Conservation (phyloP, 1,140 invertebrate species). For the Drosophila yakuba region DNA sequence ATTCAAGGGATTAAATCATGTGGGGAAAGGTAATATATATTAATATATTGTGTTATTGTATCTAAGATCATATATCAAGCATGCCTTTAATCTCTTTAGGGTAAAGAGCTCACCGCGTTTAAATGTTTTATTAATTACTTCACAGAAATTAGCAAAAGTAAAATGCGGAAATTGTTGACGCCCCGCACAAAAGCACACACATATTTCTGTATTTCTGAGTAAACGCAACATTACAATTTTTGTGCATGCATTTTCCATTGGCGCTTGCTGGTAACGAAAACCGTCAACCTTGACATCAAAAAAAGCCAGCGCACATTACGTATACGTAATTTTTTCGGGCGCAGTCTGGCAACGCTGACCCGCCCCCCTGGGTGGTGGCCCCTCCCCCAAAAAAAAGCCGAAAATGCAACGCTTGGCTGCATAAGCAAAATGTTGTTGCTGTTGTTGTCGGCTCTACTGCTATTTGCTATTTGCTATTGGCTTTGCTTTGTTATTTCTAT, state of each 20-base stretch:
- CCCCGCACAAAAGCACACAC: conserved; percentile 22
- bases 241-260: conserved; percentile 36
- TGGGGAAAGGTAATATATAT: not conserved
- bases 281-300: conserved; percentile 67
- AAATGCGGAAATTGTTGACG: conserved; percentile 67
- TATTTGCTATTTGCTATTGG: conserved; percentile 17
- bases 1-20: not conserved
- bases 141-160: conserved; percentile 52
- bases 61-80: not conserved
- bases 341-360: conserved; percentile 65
- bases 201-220: conserved; percentile 16
- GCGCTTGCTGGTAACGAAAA: conserved; percentile 2
- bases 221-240: conserved; percentile 40
- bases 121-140: conserved; percentile 79
- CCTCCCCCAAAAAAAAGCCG: conserved; percentile 41
- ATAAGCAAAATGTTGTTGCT: conserved; percentile 55
- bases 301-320: conserved; percentile 57
- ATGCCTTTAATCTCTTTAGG: conserved; percentile 5
- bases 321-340: conserved; percentile 56
- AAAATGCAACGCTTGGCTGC: conserved; percentile 81
- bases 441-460: conserved; percentile 10
- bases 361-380: conserved; percentile 15
- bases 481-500: conserved; percentile 63
- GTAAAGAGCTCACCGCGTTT: conserved; percentile 8
- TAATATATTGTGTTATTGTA: not conserved